Evolutionary conservation across 2,888 invertebrate species (phyloP), one percentile per base, ranked within the genome.

Genomic region (Desoria tigrina): DNA sequence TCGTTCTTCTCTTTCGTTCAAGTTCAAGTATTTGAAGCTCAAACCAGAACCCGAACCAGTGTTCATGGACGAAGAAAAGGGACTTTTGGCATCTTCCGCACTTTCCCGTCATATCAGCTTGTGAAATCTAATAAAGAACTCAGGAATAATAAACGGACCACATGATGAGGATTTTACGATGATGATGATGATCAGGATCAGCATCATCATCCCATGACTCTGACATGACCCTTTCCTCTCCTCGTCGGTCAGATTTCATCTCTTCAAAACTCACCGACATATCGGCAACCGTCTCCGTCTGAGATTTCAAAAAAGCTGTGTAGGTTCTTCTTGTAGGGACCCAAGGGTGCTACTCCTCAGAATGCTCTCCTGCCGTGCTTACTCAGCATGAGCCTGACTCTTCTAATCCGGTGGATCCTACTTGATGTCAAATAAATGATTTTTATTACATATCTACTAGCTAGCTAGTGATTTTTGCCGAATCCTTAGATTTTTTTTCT

Each of bases 341-440:
- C 23, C 39, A 59, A 62, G 71, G 67, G 71, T 68, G 67, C 71
- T 68, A 27, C 16, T 16, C 39, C 39, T 61, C 57, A 45, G 24
- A 53, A 61, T 61, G 66, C 51, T 42, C 57, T 65, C 71, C 50
- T 65, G 61, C 66, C 60, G 68, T 58, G 71, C 66, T 65, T 62
- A 61, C 62, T 68, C 71, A 68, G 71, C 71, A 68, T 65, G 71
- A 51, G 68, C 60, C 66, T 66, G 61, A 63, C 65, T 68, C 58
- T 64, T 39, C 26, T 54, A 54, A 54, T 54, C 54, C 54, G 9
- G 2, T 4, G 16, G 32, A 57, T 37, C 21, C 26, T 37, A 37
- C n/a, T 2, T 39, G 45, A 16, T 57, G 55, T 21, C 45, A 45
- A 45, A 45, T 45, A 51, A n/a, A 28, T 32, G 27, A 26, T 54